phyloP scores from a whole-genome alignment of 2,113 vertebrate species.

The Ailuropoda melanoleuca region DNA sequence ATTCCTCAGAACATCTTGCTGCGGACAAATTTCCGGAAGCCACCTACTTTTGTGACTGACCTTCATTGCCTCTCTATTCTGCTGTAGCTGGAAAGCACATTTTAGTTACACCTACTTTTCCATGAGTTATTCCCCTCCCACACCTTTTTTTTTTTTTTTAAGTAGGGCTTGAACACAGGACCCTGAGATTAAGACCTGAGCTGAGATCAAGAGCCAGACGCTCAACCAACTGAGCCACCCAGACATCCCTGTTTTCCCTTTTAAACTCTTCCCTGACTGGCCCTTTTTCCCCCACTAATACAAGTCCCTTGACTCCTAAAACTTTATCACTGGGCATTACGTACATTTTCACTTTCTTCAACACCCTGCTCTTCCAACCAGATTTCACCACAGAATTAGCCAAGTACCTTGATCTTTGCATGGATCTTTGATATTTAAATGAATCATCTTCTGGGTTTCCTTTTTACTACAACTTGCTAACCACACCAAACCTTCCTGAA shows the following conservation, averaged over 20 bases:
- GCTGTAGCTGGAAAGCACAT: not conserved
- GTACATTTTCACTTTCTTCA: not conserved
- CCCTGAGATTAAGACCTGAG: not conserved
- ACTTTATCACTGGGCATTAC: not conserved
- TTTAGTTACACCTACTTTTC: not conserved
- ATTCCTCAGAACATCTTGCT: not conserved
- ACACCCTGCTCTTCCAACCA: not conserved
- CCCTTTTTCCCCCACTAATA: not conserved
- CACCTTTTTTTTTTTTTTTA: not conserved
- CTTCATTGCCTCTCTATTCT: not conserved
- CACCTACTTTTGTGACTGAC: not conserved
- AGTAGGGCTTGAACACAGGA: not conserved
- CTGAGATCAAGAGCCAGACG: not conserved
- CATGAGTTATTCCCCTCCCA: not conserved
- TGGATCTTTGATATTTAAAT: not conserved
- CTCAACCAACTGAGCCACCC: not conserved
- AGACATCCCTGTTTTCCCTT: not conserved
- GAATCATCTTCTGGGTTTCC: not conserved
- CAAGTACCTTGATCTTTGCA: not conserved
- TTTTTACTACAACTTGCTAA: not conserved
- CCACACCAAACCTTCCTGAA: conserved; percentile 18
- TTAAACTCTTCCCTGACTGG: not conserved
- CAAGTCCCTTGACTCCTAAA: not conserved
- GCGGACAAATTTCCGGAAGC: not conserved
- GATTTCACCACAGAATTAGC: not conserved